Evolutionary conservation across 2,113 vertebrate species (phyloP).

Genomic region (Corvus cornix): DNA sequence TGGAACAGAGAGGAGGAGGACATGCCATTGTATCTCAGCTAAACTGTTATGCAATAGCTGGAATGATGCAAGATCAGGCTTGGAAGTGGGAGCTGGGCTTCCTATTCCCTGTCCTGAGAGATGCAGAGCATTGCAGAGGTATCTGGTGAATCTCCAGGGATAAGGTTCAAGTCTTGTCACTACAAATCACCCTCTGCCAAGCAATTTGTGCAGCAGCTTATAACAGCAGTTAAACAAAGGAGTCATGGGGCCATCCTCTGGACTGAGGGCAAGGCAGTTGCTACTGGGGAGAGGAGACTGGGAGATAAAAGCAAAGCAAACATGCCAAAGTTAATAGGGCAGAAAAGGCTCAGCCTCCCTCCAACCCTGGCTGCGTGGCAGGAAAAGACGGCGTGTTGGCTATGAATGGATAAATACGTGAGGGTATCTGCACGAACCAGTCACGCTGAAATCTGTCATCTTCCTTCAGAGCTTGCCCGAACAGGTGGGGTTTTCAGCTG

Average conservation of each 20-base stretch:
- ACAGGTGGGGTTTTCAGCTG: background rate
- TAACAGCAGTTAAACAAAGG: conserved; percentile 76
- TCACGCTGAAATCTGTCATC: background rate
- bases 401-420: background rate
- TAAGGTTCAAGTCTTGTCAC: conserved; percentile 72
- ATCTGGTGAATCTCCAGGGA: conserved; percentile 71
- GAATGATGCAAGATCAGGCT: conserved; percentile 51
- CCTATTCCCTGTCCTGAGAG: conserved; percentile 52
- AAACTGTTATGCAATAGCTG: conserved; percentile 33
- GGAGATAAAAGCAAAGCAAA: conserved; percentile 72
- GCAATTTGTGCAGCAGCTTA: conserved; percentile 69
- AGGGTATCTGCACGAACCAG: background rate
- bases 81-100: conserved; percentile 47
- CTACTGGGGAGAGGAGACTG: conserved; percentile 60
- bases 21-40: background rate
- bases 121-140: conserved; percentile 64
- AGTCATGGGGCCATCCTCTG: conserved; percentile 46
- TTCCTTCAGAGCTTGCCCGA: background rate
- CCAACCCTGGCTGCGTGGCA: background rate
- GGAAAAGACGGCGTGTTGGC: background rate
- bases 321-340: conserved; percentile 68
- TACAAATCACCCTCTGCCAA: conserved; percentile 76
- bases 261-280: conserved; percentile 64
- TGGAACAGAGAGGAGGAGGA: background rate
- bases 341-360: conserved; percentile 51